Evolutionary conservation across 2,888 invertebrate genomes (phyloP).

Genomic region (Temnothorax unifasciatus): DNA sequence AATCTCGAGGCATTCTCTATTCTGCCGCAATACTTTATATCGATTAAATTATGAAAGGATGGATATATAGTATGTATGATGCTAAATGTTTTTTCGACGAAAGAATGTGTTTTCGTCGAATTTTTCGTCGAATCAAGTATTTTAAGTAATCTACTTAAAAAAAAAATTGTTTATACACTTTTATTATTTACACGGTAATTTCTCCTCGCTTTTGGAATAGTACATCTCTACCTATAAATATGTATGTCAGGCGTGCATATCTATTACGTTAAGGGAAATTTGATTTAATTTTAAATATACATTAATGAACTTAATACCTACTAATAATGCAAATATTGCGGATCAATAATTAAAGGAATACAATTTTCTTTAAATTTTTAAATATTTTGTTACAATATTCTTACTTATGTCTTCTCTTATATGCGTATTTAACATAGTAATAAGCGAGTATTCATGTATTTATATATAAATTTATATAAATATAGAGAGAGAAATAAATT

Average conservation of each 20-base stretch:
- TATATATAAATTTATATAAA: background rate
- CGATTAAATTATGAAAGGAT: background rate
- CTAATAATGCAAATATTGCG: background rate
- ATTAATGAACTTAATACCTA: conserved; percentile 5
- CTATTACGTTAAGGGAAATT: conserved; percentile 9
- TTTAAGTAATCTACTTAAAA: background rate
- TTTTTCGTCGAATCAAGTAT: too few species aligned
- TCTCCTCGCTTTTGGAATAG: background rate
- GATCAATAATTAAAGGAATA: background rate
- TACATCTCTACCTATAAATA: too few species aligned
- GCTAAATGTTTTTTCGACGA: background rate
- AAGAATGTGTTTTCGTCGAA: background rate
- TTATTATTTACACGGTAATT: background rate
- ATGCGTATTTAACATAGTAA: background rate
- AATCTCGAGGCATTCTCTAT: background rate
- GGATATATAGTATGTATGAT: background rate
- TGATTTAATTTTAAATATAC: background rate
- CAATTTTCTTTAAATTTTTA: background rate
- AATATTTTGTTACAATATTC: background rate
- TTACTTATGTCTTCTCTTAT: background rate
- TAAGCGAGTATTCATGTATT: conserved; percentile 40
- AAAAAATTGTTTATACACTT: background rate
- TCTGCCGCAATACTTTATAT: conserved; percentile 1
- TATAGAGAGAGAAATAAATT: background rate
- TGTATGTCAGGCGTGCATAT: background rate